Conservation (phyloP, 2,797 vertebrate species). For the Pteronotus mesoamericanus region DNA sequence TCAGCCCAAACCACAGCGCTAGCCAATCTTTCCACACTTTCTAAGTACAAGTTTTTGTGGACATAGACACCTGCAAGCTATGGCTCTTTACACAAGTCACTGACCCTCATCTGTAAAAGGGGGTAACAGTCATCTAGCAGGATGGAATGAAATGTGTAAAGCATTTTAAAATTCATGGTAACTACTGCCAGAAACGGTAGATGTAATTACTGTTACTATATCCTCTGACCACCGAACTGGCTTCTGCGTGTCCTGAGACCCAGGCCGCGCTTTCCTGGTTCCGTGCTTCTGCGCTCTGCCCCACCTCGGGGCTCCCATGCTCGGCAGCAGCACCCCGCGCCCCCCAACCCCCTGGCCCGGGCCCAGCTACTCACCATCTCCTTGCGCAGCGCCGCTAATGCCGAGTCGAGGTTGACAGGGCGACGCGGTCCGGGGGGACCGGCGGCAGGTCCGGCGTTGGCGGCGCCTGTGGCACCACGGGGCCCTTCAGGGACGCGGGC, state of each 20-base stretch:
- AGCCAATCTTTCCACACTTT: not conserved
- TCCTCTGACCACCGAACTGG: not conserved
- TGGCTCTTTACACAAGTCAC: not conserved
- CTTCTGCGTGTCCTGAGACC: not conserved
- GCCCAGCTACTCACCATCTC: conserved; percentile 83
- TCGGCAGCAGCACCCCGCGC: not conserved
- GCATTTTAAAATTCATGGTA: not conserved
- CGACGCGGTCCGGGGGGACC: conserved; percentile 72
- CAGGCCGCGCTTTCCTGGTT: not conserved
- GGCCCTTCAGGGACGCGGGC: conserved; percentile 71
- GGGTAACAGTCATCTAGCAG: not conserved
- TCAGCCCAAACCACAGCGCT: not conserved
- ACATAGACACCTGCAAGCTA: not conserved
- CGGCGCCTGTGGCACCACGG: conserved; percentile 55
- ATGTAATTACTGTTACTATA: not conserved
- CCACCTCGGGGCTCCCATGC: conserved; percentile 28
- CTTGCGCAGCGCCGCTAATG: conserved; percentile 85
- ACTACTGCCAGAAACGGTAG: not conserved
- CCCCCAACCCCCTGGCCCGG: not conserved
- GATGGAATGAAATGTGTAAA: not conserved
- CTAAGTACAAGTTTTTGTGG: not conserved
- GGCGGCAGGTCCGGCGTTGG: conserved; percentile 78
- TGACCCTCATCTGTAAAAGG: not conserved
- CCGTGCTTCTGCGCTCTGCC: not conserved
- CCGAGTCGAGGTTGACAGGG: conserved; percentile 84